Evolutionary conservation across 2,888 invertebrate genomes (phyloP), one percentile per base, ranked within the genome.

Genomic region (Agrilus biguttatus): DNA sequence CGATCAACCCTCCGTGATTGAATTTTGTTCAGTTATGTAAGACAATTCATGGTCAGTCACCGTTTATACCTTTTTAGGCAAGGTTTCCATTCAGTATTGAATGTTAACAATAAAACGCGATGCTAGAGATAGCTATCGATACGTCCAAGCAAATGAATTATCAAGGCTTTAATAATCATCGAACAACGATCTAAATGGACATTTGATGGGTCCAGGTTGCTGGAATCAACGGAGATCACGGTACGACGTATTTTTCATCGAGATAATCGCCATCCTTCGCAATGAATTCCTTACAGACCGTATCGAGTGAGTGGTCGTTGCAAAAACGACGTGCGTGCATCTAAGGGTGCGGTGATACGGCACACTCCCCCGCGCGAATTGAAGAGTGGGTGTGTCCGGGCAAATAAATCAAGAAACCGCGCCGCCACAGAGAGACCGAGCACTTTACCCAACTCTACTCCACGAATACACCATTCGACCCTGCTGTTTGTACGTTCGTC

Each of bases 371-470:
- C 54, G 53, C 54, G 51, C 53, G 53, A 51, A 51, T 54, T 54
- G 53, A 53, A 56, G 56, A 54, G 59, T 57, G 55, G 63, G 64
- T 61, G 63, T 63, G 62, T 54, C 57, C 47, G 49, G 47, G 57
- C 51, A 55, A 57, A 63, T 63, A 63, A 65, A 65, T 65, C 64
- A 65, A 28, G 58, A 53, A 59, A 60, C 62, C 61, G 54, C 58
- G 58, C 53, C 57, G 54, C 57, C 53, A 52, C 50, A 52, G 51
- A 48, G 46, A 49, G 49, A 50, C 53, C 44, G 45, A 48, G 45
- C 43, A 46, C 49, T 52, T 47, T 43, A 44, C 43, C 44, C 46
- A 42, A 41, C 41, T 40, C 42, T 42, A 45, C 47, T 41, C 43
- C 17, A 28, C 21, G 37, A 38, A 41, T 43, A 45, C 45, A 44